Evolutionary conservation across 2,797 vertebrate species (phyloP).

Genomic region (Channallabes apus): DNA sequence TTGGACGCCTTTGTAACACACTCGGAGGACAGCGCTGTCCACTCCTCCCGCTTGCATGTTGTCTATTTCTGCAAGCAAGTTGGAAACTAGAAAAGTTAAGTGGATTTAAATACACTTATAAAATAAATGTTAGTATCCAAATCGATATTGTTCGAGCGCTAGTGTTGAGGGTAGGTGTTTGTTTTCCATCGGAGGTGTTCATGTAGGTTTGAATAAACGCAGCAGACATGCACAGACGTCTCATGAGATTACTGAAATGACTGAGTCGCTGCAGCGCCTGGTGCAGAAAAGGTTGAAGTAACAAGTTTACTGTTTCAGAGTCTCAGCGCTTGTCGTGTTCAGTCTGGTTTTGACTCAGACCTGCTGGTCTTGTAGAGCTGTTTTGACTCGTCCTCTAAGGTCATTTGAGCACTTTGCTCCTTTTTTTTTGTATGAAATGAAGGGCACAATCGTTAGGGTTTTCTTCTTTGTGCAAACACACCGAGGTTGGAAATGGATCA

Average conservation of each 20-base stretch:
- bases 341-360: not conserved
- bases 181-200: not conserved
- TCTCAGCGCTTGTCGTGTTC: not conserved
- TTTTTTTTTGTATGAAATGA: not conserved
- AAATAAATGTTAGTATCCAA: not conserved
- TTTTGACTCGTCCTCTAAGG: not conserved
- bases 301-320: not conserved
- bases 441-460: not conserved
- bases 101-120: no score
- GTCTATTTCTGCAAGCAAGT: not conserved
- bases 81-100: no score
- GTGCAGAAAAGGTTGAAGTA: not conserved
- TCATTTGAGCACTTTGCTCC: not conserved
- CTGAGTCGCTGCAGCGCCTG: not conserved
- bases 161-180: no score
- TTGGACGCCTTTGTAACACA: no score
- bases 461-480: not conserved
- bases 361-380: not conserved
- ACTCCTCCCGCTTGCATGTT: no score
- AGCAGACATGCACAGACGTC: not conserved
- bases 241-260: not conserved
- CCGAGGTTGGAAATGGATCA: not conserved
- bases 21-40: no score
- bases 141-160: not conserved
- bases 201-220: no score